These are phyloP conservation scores for Machimus rusticus DNA, from an alignment of 2,888 invertebrate species.

Conservation along the genomic window DNA sequence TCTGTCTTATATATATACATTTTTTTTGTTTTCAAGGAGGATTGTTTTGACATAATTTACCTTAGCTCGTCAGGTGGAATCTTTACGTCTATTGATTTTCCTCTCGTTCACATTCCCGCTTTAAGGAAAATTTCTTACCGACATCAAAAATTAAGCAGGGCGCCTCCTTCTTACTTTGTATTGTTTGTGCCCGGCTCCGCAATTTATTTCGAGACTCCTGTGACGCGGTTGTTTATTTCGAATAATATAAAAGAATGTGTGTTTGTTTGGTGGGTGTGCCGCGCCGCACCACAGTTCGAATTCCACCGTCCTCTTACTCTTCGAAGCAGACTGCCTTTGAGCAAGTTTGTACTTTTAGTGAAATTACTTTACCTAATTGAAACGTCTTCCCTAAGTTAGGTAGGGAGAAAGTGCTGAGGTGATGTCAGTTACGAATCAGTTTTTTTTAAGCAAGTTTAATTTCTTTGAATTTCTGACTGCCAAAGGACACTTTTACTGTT, in stretches of 20 bases:
- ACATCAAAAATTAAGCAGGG: constrained; percentile 15
- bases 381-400: background rate
- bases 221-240: background rate
- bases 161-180: background rate
- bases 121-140: constrained; percentile 11
- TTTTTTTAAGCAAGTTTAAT: background rate
- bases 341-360: constrained; percentile 16
- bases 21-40: background rate
- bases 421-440: background rate
- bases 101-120: background rate
- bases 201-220: background rate
- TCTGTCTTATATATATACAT: background rate
- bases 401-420: background rate
- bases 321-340: background rate
- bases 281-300: background rate
- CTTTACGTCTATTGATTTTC: constrained; percentile 2
- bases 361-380: constrained; percentile 12
- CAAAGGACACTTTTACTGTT: background rate
- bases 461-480: background rate
- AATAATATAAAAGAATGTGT: background rate
- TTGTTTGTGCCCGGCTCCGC: background rate
- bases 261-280: background rate
- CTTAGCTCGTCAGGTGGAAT: background rate
- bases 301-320: background rate
- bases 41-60: background rate